A percentile compares a stretch with the other conserved stretches of the same genome.
These are phyloP conservation scores for Phlogophora meticulosa DNA, from an alignment of 2,888 invertebrate species.

Conservation along the genomic window DNA sequence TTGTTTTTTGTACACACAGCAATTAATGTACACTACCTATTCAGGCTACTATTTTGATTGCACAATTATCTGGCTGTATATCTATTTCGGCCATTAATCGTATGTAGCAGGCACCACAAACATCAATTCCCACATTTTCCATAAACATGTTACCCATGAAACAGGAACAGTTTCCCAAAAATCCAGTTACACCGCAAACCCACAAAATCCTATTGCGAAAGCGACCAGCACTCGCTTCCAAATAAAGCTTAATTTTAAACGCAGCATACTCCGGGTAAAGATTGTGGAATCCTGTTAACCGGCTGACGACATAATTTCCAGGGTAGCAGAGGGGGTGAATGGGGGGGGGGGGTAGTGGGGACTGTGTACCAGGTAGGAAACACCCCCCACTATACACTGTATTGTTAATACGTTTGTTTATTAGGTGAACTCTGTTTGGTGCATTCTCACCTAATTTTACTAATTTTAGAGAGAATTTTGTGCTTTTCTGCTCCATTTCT, in stretches of 20 bases:
- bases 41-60: no score
- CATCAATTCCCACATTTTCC: not conserved
- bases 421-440: conserved; percentile 50
- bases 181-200: conserved; percentile 15
- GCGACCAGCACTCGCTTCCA: conserved; percentile 41
- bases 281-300: conserved; percentile 63
- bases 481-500: conserved; percentile 24
- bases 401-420: conserved; percentile 58
- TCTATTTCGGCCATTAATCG: no score
- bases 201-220: conserved; percentile 41
- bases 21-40: no score
- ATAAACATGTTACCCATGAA: conserved; percentile 7
- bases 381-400: conserved; percentile 40
- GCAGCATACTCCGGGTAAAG: conserved; percentile 44
- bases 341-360: not conserved
- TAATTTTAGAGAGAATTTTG: conserved; percentile 32
- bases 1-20: no score
- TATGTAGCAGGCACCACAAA: no score
- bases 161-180: not conserved
- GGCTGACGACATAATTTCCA: conserved; percentile 61
- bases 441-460: conserved; percentile 56
- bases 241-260: conserved; percentile 56
- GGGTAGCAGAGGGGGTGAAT: not conserved
- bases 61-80: no score
- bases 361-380: conserved; percentile 20